A percentile compares a stretch with the other conserved stretches of the same genome.
phyloP scores from a whole-genome alignment of 2,888 invertebrate genomes.

The Sycophila texana region DNA sequence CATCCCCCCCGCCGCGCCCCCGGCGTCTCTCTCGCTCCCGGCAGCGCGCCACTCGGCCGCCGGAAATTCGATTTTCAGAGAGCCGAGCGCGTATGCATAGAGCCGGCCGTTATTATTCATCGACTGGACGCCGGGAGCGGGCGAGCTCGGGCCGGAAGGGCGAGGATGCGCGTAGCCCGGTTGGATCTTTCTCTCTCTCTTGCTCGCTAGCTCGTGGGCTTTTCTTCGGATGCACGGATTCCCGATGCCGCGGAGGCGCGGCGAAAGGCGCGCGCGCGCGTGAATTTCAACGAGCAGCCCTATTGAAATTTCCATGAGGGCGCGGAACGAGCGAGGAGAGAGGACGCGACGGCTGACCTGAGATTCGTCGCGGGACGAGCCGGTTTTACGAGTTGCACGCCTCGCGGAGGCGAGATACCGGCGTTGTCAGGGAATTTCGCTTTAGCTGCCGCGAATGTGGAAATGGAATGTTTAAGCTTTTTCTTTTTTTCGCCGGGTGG shows the following conservation, averaged over 20 bases:
- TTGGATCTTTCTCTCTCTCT: not conserved
- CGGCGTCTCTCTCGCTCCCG: not conserved
- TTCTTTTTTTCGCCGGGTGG: too few species aligned
- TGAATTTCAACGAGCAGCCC: constrained; percentile 47
- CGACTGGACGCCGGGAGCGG: constrained; percentile 36
- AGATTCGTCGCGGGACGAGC: constrained; percentile 12
- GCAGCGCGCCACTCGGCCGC: constrained; percentile 15
- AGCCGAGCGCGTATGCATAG: constrained; percentile 30
- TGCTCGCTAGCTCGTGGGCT: not conserved
- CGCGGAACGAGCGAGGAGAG: not conserved
- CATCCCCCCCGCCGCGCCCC: not conserved
- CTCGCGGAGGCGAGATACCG: constrained; percentile 6
- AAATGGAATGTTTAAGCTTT: too few species aligned
- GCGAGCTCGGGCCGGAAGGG: not conserved
- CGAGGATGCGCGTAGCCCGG: not conserved
- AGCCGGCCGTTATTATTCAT: constrained; percentile 49
- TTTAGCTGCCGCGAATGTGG: too few species aligned
- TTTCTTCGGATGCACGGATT: constrained; percentile 42
- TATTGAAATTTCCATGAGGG: constrained; percentile 51
- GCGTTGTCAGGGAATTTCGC: too few species aligned
- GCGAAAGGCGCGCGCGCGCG: not conserved
- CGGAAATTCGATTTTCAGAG: constrained; percentile 57
- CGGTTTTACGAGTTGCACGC: constrained; percentile 4
- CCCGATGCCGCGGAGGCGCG: constrained; percentile 24
- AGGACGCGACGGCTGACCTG: constrained; percentile 27